phyloP scores from a whole-genome alignment of 1,140 invertebrate genomes.

The Acyrthosiphon pisum region DNA sequence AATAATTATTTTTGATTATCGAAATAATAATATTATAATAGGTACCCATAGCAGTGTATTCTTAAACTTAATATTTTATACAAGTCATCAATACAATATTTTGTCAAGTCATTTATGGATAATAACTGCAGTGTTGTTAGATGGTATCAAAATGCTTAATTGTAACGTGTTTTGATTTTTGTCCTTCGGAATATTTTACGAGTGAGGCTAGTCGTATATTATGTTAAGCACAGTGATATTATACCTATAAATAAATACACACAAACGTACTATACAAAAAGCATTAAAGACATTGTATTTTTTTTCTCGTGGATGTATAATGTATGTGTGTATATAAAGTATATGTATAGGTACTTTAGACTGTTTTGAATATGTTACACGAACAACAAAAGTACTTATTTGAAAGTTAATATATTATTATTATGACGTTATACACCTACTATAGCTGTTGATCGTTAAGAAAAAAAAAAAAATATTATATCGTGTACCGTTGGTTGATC shows the following conservation, averaged over 20 bases:
- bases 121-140: not conserved
- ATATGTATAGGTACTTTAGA: not conserved
- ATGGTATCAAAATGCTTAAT: not conserved
- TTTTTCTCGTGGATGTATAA: not conserved
- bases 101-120: not conserved
- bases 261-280: not conserved
- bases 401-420: not conserved
- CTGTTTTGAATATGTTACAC: not conserved
- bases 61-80: not conserved
- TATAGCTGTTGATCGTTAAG: not conserved
- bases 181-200: slow-evolving; percentile 25
- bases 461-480: not conserved
- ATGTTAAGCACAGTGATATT: not conserved
- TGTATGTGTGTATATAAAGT: not conserved
- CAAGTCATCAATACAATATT: not conserved
- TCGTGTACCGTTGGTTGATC: not conserved
- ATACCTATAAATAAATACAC: not conserved
- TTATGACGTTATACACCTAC: not conserved
- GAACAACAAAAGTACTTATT: not conserved
- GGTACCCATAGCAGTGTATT: not conserved
- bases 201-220: not conserved
- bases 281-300: not conserved
- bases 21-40: not conserved
- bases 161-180: not conserved
- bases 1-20: not conserved